Evolutionary conservation across 2,888 invertebrate species (phyloP).

Genomic region (Corythucha ciliata): DNA sequence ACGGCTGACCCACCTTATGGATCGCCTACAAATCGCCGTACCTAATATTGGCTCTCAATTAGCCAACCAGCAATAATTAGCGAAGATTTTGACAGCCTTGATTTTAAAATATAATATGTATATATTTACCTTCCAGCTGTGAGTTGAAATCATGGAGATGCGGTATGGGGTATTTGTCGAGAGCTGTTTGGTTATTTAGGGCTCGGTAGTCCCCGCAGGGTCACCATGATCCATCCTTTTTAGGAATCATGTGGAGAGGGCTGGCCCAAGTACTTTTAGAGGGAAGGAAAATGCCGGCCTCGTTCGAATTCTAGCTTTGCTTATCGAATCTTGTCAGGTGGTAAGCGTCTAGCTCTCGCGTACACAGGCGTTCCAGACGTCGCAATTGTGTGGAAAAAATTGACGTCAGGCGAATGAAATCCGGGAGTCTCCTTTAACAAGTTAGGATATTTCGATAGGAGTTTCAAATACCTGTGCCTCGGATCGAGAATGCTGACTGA

Average conservation of each 20-base stretch:
- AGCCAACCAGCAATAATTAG: too few relatives aligned
- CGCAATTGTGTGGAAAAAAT: conserved; percentile 19
- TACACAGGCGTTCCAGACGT: conserved; percentile 36
- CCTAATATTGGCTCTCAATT: too few relatives aligned
- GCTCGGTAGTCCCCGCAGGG: conserved; percentile 41
- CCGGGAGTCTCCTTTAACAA: conserved; percentile 2
- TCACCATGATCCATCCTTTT: conserved; percentile 35
- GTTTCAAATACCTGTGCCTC: background rate
- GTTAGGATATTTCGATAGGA: conserved; percentile 18
- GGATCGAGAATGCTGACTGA: conserved; percentile 9
- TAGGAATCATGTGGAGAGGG: conserved; percentile 15
- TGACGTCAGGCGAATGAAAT: background rate
- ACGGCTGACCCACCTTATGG: too few relatives aligned
- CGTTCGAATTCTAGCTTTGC: conserved; percentile 14
- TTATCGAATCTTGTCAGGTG: conserved; percentile 37
- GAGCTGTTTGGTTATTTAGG: conserved; percentile 38
- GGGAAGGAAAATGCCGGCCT: conserved; percentile 23
- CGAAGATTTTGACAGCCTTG: too few relatives aligned
- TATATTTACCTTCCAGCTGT: conserved; percentile 32
- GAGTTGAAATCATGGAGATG: conserved; percentile 38
- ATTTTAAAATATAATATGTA: conserved; percentile 37
- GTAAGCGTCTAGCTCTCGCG: conserved; percentile 32
- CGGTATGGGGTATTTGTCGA: conserved; percentile 39
- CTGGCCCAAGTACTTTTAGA: conserved; percentile 21
- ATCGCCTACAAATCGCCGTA: too few relatives aligned